A percentile compares a stretch with the other conserved stretches of the same genome.
Conservation (phyloP, 2,797 vertebrate species). For the Telmatherina bonti region DNA sequence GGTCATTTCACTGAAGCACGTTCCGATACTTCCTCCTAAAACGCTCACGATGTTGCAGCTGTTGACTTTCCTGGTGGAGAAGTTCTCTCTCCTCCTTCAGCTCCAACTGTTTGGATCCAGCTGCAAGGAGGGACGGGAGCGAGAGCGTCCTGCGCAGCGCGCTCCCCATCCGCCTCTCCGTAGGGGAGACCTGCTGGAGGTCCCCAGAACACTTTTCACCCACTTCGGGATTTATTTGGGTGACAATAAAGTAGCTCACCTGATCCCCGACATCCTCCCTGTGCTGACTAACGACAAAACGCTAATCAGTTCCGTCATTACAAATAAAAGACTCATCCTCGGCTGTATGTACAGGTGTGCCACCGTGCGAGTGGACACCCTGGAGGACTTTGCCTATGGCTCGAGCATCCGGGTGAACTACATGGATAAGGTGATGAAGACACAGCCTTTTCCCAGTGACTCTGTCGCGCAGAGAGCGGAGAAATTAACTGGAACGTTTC, state of each 20-base stretch:
- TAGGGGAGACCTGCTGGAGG: slow-evolving; percentile 92
- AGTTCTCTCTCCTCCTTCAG: slow-evolving; percentile 84
- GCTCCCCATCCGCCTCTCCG: slow-evolving; percentile 66
- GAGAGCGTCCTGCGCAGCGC: slow-evolving; percentile 37
- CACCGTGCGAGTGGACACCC: slow-evolving; percentile 90
- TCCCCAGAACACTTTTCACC: slow-evolving; percentile 90
- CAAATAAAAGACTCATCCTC: slow-evolving; percentile 90
- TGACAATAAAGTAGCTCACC: slow-evolving; percentile 90
- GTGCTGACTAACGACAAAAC: slow-evolving; percentile 80
- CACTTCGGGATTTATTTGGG: slow-evolving; percentile 97
- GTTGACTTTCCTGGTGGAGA: slow-evolving; percentile 83
- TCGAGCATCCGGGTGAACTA: slow-evolving; percentile 86
- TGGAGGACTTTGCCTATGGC: slow-evolving; percentile 94
- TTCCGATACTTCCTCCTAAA: background rate
- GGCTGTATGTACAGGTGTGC: slow-evolving; percentile 88
- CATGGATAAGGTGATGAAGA: slow-evolving; percentile 80
- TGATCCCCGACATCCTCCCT: slow-evolving; percentile 96
- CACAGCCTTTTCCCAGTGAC: slow-evolving; percentile 80
- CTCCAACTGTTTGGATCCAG: slow-evolving; percentile 77
- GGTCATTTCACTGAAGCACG: background rate
- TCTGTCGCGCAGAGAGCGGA: slow-evolving; percentile 89
- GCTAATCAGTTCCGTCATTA: slow-evolving; percentile 84
- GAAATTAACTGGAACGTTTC: slow-evolving; percentile 83
- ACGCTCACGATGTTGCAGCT: slow-evolving; percentile 79
- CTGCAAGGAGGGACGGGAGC: slow-evolving; percentile 32